Base-by-base conservation (phyloP, 2,113 vertebrate genomes). In the Urocitellus parryii region DNA sequence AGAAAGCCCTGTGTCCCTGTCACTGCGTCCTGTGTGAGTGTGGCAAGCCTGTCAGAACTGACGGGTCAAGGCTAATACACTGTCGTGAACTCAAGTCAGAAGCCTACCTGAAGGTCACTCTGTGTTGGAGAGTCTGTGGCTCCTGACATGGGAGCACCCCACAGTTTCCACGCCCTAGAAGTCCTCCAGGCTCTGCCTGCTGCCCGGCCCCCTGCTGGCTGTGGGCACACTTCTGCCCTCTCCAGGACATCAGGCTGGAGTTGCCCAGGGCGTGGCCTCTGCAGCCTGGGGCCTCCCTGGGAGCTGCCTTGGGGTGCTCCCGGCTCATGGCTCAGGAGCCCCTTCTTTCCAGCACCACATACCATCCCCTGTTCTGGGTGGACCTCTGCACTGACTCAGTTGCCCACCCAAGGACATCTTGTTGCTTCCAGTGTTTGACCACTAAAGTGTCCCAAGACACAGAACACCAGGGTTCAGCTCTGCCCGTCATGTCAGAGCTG, bases 381-480 rank as follows among this genome's bases (percentile, higher is more conserved):
- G 24, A 10, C 61, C 61, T 63, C 24, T 63, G 24, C 24, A 27
- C 2, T 8, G 24, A 10, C 61, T 13, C 61, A 3, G 3, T 27
- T 27, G 8, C 58, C 56, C 22, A 61, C 8, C 24, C 58, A 32
- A 70, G 13, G 67, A n/a, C 34, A 17, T 18, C 34, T 68, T 34
- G 27, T 29, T n/a, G 67, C 39, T n/a, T 34, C 42, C 27, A 42
- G 56, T 17, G 56, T 29, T 39, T 39, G 18, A 25, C 0, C 14
- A 39, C n/a, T 58, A 12, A 63, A 83, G 51, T 29, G 12, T 70
- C 29, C 0, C 13, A 6, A 27, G 68, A 29, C n/a, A 42, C 16
- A 45, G 37, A 72, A 12, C 2, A 1, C n/a, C 37, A 1, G 9
- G 63, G 0, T 0, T 9, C 5, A 3, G 34, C 51, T 1, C 0